Evolutionary conservation across 2,888 invertebrate species (phyloP).

Genomic region (Trissolcus brochymenae): DNA sequence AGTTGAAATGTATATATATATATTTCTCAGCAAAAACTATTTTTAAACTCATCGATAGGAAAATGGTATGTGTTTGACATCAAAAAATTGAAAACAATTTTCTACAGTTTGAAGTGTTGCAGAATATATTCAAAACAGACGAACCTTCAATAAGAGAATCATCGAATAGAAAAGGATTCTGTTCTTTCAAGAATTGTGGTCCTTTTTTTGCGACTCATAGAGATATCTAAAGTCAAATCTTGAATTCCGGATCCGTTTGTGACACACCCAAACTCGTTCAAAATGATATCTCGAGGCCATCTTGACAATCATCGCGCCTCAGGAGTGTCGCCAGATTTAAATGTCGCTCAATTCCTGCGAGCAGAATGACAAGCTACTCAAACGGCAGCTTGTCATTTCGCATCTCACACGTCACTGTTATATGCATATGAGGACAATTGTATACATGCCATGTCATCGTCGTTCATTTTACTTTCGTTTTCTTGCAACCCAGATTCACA

Average conservation of each 20-base stretch:
- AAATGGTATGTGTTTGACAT: too few species aligned
- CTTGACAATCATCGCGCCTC: constrained; percentile 66
- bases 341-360: constrained; percentile 47
- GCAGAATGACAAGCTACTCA: constrained; percentile 52
- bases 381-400: constrained; percentile 64
- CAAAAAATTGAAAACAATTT: too few species aligned
- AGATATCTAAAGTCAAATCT: constrained; percentile 60
- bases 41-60: too few species aligned
- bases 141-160: too few species aligned
- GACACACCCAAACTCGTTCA: constrained; percentile 70
- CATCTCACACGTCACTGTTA: constrained; percentile 61
- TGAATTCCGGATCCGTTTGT: constrained; percentile 67
- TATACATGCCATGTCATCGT: constrained; percentile 44
- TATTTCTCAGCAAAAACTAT: too few species aligned
- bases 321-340: constrained; percentile 57
- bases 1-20: too few species aligned
- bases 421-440: constrained; percentile 51
- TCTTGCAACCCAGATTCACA: constrained; percentile 20
- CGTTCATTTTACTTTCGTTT: constrained; percentile 41
- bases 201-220: constrained; percentile 36
- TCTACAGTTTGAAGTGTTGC: too few species aligned
- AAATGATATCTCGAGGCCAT: constrained; percentile 70
- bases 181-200: constrained; percentile 1
- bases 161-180: too few species aligned
- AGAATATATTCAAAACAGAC: too few species aligned